These are phyloP conservation scores for Eptesicus fuscus DNA, from an alignment of 2,113 vertebrate species.

Conservation along the genomic window DNA sequence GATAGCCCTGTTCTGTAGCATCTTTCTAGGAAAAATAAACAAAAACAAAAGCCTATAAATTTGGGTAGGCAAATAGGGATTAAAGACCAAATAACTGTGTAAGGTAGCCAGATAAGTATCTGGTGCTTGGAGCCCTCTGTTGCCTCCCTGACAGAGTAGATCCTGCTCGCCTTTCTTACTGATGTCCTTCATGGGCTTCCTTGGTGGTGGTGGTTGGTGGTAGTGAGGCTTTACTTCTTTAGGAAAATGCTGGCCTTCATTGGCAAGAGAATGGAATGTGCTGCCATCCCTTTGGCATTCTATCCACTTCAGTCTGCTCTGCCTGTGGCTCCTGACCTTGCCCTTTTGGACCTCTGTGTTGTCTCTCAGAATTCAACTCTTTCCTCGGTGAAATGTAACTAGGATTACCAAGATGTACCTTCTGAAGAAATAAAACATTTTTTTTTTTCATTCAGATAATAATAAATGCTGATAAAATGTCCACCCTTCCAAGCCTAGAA, in stretches of 20 bases:
- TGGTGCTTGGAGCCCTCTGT: not conserved
- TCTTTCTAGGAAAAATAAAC: not conserved
- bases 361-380: not conserved
- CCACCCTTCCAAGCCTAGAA: not conserved
- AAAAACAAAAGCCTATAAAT: not conserved
- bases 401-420: not conserved
- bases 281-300: not conserved
- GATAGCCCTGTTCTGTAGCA: not conserved
- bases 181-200: not conserved
- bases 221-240: not conserved
- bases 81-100: not conserved
- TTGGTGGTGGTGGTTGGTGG: not conserved
- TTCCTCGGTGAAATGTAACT: not conserved
- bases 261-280: accelerated
- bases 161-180: not conserved
- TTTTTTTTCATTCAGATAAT: not conserved
- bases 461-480: not conserved
- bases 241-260: not conserved
- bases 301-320: not conserved
- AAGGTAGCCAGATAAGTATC: not conserved
- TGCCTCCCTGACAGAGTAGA: not conserved
- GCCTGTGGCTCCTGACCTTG: accelerated
- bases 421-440: not conserved
- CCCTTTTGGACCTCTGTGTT: not conserved
- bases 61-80: not conserved